Evolutionary conservation across 2,113 vertebrate genomes (phyloP).

Genomic region (Glaucidium brasilianum): DNA sequence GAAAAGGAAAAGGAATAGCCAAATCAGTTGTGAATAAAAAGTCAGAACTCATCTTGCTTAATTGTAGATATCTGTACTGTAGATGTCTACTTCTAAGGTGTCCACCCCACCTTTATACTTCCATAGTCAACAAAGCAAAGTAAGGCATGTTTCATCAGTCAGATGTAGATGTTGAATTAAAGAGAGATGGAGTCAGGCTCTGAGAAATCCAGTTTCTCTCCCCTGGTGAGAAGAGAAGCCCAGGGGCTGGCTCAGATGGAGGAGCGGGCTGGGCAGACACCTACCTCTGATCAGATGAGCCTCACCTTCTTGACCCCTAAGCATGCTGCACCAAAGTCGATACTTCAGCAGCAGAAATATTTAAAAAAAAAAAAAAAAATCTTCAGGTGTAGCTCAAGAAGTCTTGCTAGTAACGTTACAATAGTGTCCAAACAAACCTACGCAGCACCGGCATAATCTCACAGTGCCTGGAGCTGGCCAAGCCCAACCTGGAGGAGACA

Average conservation of each 20-base stretch:
- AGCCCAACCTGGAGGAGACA: neutral
- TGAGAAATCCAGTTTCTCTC: constrained; percentile 29
- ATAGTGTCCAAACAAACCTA: neutral
- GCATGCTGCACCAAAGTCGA: neutral
- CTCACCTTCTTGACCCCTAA: neutral
- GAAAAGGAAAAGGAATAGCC: neutral
- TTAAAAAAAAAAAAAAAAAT: neutral
- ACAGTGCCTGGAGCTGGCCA: neutral
- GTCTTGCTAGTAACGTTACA: too few species aligned
- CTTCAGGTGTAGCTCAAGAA: neutral
- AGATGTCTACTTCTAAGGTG: neutral
- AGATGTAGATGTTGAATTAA: neutral
- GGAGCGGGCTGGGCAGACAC: neutral
- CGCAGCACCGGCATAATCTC: fast-evolving
- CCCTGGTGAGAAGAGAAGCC: neutral
- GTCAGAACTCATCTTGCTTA: neutral
- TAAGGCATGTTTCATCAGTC: neutral
- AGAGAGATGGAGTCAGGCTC: neutral
- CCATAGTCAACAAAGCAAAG: neutral
- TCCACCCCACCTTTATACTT: neutral
- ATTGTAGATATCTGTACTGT: neutral
- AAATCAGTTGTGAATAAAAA: neutral
- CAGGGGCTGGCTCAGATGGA: neutral
- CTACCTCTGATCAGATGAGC: neutral
- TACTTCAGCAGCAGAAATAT: neutral